Conservation (phyloP, 2,888 invertebrate genomes). For the Ashinkailepas kermadecensis region DNA sequence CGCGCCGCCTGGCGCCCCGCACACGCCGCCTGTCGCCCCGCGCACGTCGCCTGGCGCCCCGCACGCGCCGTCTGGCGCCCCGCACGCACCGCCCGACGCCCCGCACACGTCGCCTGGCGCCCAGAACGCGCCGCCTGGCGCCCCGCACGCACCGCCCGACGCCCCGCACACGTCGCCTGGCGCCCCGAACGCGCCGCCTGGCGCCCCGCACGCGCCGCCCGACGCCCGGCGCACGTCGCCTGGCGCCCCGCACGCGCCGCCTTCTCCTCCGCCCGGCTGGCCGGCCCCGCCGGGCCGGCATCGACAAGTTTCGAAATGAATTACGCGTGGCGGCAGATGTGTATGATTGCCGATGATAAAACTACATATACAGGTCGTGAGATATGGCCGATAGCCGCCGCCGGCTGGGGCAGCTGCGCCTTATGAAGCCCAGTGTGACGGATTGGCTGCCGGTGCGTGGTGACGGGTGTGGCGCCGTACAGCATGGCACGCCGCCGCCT, state of each 20-base stretch:
- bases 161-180: neutral
- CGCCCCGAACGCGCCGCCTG: neutral
- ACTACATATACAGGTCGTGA: slow-evolving; percentile 10
- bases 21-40: neutral
- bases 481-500: too few relatives aligned
- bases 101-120: neutral
- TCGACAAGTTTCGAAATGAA: slow-evolving; percentile 16
- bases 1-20: too few relatives aligned
- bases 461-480: neutral
- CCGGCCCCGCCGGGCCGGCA: neutral
- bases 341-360: slow-evolving; percentile 17
- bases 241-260: neutral
- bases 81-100: neutral
- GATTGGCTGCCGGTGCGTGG: neutral
- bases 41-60: too few relatives aligned
- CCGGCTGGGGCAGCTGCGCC: neutral
- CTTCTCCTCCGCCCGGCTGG: neutral
- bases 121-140: too few relatives aligned
- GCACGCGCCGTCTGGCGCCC: too few relatives aligned
- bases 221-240: too few relatives aligned
- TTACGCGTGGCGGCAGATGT: slow-evolving; percentile 8
- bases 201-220: too few relatives aligned
- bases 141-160: neutral
- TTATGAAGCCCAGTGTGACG: slow-evolving; percentile 5
- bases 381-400: neutral